These are phyloP conservation scores for Batillaria attramentaria DNA, from an alignment of 1,140 invertebrate genomes.

Conservation along the genomic window DNA sequence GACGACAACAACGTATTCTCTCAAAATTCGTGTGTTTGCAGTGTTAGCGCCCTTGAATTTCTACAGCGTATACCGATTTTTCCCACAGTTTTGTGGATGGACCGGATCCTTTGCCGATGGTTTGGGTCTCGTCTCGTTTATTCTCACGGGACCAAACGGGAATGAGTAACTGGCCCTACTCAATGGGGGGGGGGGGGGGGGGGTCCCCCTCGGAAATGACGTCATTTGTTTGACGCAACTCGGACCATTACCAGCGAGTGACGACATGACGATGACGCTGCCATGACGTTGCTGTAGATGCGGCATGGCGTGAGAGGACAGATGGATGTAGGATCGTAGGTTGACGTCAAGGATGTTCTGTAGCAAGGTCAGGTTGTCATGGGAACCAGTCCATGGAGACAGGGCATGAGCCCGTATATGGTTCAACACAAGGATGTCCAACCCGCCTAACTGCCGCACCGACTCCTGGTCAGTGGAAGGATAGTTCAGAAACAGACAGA, in stretches of 20 bases:
- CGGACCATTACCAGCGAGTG: constrained; percentile 64
- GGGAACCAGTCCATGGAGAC: constrained; percentile 56
- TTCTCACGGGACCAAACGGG: no score
- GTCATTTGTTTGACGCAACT: not conserved
- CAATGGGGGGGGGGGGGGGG: no score
- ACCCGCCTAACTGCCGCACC: constrained; percentile 51
- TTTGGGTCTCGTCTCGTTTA: no score
- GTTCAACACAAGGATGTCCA: constrained; percentile 67
- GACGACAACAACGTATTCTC: no score
- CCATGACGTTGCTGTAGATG: constrained; percentile 53
- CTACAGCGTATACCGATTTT: no score
- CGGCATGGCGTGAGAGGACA: constrained; percentile 62
- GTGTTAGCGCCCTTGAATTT: no score
- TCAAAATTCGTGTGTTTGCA: no score
- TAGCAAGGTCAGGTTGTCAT: constrained; percentile 53
- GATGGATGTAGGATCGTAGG: constrained; percentile 63
- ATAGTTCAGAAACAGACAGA: not conserved
- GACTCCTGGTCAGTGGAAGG: constrained; percentile 51
- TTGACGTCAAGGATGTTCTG: constrained; percentile 61
- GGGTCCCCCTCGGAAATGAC: no score
- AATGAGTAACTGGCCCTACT: no score
- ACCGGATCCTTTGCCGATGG: no score
- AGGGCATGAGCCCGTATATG: constrained; percentile 60
- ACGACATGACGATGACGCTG: constrained; percentile 63
- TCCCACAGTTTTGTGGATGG: no score